Base-by-base conservation (phyloP, 2,888 invertebrate species). In the Epirrhoe tristata region DNA sequence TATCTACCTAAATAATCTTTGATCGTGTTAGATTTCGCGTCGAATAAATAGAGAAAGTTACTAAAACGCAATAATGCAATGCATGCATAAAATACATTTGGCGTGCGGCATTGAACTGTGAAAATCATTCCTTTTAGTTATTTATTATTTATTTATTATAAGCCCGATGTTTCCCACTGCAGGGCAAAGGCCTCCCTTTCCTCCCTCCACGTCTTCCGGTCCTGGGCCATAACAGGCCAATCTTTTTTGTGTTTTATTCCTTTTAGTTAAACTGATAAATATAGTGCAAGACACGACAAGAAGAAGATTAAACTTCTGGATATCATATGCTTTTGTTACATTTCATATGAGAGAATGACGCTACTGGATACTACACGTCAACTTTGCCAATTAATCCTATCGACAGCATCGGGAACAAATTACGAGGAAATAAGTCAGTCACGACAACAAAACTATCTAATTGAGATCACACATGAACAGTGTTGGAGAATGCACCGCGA, bases 401-500 rank as follows among this genome's bases (percentile, higher is more conserved):
- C 82, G 74, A 69, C 73, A 72, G 72, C 75, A 79, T 81, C 80
- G 73, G 75, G 63, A 77, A 80, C 81, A 81, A 81, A 81, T 78
- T 78, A 80, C 79, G 78, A n/a, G n/a, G 79, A 77, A 81, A 80
- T 76, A 76, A 66, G 63, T 70, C 73, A 75, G 77, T 76, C 79
- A 77, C 81, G 77, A 79, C 75, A 77, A 72, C 81, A 82, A 86
- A 85, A 87, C 85, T 84, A 81, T 84, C 80, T 87, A 86, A 88
- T 87, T 84, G 85, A 84, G 81, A 89, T 86, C 81, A 85, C 88
- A 88, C 87, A 86, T 90, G 84, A 87, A 85, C 83, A 84, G 80
- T 80, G 79, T 69, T 74, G 79, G 77, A 85, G 82, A 86, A 85
- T 86, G 82, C 80, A 80, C 53, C 8, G 39, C 54, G 59, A 50